Base-by-base conservation (phyloP, 2,888 invertebrate genomes). In the Aphodius granarius region DNA sequence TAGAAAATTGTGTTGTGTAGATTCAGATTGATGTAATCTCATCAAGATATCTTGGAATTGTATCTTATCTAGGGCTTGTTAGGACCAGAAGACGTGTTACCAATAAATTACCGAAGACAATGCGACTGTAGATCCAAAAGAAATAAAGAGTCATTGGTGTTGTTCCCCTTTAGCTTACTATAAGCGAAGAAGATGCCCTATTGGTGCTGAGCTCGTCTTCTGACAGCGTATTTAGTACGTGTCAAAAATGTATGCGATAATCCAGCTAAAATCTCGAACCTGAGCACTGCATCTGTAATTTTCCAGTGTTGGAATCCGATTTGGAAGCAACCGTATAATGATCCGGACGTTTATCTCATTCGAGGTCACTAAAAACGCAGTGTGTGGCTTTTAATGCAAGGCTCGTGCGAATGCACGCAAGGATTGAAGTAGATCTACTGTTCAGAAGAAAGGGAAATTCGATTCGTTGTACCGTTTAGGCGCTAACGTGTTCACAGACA, bases 191-290 rank as follows among this genome's bases (percentile, higher is more conserved):
- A 68, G 68, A 19, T 15, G 23, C 62, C 62, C 43, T 73, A 43
- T 43, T 62, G 43, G 66, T 65, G 66, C 22, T 65, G 65, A 66
- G 43, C 17, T 15, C 16, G 18, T 17, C 63, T 22, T 63, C 66
- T 66, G 73, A 73, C 65, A 73, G 19, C 20, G 73, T 78, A 76
- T 78, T 78, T 78, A 77, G 78, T 77, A 72, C 72, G 78, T 78
- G 78, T 78, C 79, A 78, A 78, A 71, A 68, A 43, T 3, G 75
- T 72, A 68, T 74, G 75, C 72, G 72, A 76, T 78, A 78, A 78
- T 75, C 75, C 75, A 71, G 75, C 66, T 43, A 3, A 43, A 43
- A 43, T 43, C 43, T 43, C 3, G 43, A 43, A 43, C 43, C 13
- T 3, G 43, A 43, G 43, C 9, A 43, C 13, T 13, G 43, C 17